Percentiles rank a stretch among this genome's conserved stretches.
Evolutionary conservation across 2,113 vertebrate species (phyloP).

Genomic region (Heteronetta atricapilla): DNA sequence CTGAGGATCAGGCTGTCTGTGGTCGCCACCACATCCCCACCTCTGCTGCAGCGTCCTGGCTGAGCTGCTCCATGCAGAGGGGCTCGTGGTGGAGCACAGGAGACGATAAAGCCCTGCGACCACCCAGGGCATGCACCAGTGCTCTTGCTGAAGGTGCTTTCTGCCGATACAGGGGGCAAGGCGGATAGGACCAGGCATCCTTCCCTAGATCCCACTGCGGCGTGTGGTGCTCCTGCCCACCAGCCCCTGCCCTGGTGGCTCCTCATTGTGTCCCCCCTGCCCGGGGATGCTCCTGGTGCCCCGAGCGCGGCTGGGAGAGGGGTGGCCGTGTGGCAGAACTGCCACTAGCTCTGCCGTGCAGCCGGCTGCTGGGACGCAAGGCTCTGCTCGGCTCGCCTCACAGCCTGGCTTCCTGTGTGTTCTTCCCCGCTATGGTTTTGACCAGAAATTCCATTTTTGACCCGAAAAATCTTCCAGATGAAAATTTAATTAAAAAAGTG

Average conservation of each 20-base stretch:
- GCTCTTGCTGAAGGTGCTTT: background rate
- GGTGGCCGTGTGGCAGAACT: background rate
- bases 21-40: background rate
- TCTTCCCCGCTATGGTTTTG: constrained; percentile 25
- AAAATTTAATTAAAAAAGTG: constrained; percentile 56
- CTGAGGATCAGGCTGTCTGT: background rate
- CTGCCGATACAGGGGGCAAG: background rate
- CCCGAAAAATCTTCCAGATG: constrained; percentile 67
- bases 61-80: background rate
- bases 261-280: background rate
- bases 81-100: background rate
- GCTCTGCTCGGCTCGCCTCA: background rate
- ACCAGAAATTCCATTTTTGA: constrained; percentile 66
- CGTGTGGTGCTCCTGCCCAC: background rate
- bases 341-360: background rate
- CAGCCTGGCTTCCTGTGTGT: constrained; percentile 40
- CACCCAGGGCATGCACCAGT: background rate
- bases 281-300: background rate
- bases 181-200: constrained; percentile 1
- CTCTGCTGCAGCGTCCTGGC: background rate
- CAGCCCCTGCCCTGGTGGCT: background rate
- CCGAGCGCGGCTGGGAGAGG: background rate
- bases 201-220: background rate
- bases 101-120: background rate
- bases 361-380: background rate